phyloP scores from a whole-genome alignment of 2,113 vertebrate species.

The Cebidichthys violaceus region DNA sequence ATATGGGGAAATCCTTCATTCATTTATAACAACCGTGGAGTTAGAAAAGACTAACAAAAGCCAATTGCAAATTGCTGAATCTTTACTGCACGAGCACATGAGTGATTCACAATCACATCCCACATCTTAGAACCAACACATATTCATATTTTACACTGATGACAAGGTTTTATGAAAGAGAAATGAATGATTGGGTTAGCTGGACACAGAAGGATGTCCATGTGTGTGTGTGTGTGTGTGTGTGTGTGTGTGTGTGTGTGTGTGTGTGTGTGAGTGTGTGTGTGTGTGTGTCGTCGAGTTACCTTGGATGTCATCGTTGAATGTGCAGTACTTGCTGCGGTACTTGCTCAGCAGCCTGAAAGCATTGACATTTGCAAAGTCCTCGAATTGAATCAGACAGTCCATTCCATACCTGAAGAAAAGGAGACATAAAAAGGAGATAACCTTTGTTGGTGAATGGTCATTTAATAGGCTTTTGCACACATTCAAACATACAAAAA shows the following conservation, averaged over 20 bases:
- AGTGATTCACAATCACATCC: not conserved
- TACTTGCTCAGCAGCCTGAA: constrained; percentile 96
- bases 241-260: too few relatives aligned
- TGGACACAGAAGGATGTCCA: not conserved
- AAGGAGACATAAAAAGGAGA: not conserved
- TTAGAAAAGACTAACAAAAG: not conserved
- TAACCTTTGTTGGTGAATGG: not conserved
- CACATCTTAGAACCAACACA: not conserved
- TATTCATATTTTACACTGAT: not conserved
- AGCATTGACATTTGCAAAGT: constrained; percentile 96
- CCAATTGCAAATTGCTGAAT: not conserved
- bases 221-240: not conserved
- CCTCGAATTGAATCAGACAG: constrained; percentile 98
- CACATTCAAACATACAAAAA: not conserved
- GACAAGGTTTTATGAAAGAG: not conserved
- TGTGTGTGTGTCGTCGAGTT: constrained; percentile 14
- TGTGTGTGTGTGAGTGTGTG: not conserved
- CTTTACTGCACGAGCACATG: not conserved
- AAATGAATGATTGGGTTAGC: not conserved
- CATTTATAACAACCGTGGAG: not conserved
- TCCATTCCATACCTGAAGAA: constrained; percentile 90
- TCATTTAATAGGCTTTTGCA: not conserved
- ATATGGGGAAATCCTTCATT: too few relatives aligned
- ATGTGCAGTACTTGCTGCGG: constrained; percentile 94
- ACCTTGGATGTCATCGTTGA: constrained; percentile 99